Conservation (phyloP, 2,888 invertebrate genomes). For the Physocephala rufipes region DNA sequence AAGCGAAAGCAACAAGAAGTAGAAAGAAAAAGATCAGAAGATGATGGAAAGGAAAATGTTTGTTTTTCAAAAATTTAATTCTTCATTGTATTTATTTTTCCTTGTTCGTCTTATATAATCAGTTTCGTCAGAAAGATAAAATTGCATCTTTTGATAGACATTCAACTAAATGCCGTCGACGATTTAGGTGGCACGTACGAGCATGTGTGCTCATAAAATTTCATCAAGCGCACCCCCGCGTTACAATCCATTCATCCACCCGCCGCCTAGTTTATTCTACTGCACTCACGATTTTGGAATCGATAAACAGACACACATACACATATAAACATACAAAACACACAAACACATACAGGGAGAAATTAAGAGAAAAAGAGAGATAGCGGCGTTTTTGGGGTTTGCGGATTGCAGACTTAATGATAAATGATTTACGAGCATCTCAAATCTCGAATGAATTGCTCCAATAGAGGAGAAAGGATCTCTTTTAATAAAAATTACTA, state of each 20-base stretch:
- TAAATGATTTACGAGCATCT: constrained; percentile 32
- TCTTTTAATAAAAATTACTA: constrained; percentile 15
- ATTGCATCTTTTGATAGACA: constrained; percentile 8
- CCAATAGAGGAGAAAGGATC: constrained; percentile 12
- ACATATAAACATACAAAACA: too few relatives aligned
- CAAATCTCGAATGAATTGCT: constrained; percentile 17
- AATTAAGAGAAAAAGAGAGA: too few relatives aligned
- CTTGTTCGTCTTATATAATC: neutral
- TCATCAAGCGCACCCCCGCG: neutral
- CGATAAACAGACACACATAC: too few relatives aligned
- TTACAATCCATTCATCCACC: neutral
- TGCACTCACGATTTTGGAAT: neutral
- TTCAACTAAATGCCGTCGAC: neutral
- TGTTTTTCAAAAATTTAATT: too few relatives aligned
- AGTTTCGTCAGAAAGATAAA: neutral
- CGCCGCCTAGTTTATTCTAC: neutral
- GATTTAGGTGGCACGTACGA: neutral
- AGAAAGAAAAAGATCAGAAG: too few relatives aligned
- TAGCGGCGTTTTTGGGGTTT: too few relatives aligned
- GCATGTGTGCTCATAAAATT: neutral
- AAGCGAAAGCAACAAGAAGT: too few relatives aligned
- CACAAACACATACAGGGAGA: too few relatives aligned
- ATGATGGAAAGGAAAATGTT: too few relatives aligned
- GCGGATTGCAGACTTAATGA: constrained; percentile 18
- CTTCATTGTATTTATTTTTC: neutral